Base-by-base conservation (phyloP, 1,140 invertebrate species). In the Thaumatotibia leucotreta region DNA sequence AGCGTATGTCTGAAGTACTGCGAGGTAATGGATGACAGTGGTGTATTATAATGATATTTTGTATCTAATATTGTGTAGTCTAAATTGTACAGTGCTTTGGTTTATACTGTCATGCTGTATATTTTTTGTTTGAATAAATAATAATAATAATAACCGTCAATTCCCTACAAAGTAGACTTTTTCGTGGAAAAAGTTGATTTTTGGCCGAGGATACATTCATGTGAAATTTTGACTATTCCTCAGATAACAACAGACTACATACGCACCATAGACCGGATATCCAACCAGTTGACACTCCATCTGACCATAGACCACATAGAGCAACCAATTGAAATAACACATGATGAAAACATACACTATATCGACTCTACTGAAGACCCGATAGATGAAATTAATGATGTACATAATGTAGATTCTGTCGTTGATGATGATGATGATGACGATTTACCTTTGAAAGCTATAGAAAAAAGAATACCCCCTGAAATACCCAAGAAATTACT, bases 221-320 rank as follows among this genome's bases (percentile, higher is more conserved):
- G 10, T 5, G 31, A 32, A 4, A n/a, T 39, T 39, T 27, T 23
- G n/a, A 22, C 23, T 27, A 24, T 50, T 50, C 14, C 2, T 52
- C 63, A 65, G 63, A 50, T 65, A 65, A 65, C 63, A 24, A 35
- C 63, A 6, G 45, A 52, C 27, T 11, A 11, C n/a, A 49, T 65
- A 10, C 63, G 63, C 10, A 31, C 63, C 24, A 65, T 65, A 52
- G 63, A 65, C 49, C 10, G 63, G 3, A 24, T 29, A 49, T 22
- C 45, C 14, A 49, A 33, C 49, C 32, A 65, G 49, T 31, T 65
- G 1, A 22, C 52, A 27, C 52, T 27, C 4, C 23, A 14, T 6
- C 52, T 58, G 8, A 14, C 52, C 23, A 27, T 27, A 27, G 11
- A 27, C n/a, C 5, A 27, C 6, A 17, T 14, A 58, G 24, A 29